Evolutionary conservation across 1,140 invertebrate species (phyloP), one percentile per base, ranked within the genome.

Genomic region (Drosophila bipectinata): DNA sequence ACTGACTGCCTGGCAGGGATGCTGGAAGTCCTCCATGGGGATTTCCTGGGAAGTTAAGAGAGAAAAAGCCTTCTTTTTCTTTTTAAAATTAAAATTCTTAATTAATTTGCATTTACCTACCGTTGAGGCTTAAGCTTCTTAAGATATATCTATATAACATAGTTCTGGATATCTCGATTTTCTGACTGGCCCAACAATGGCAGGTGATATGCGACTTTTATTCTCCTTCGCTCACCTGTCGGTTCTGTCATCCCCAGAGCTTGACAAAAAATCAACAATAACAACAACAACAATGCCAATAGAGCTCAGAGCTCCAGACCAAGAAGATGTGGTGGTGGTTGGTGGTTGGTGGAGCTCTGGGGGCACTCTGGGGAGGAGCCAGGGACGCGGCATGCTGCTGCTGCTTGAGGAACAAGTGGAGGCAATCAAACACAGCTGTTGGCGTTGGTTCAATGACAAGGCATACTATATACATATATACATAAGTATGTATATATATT

Each of bases 391-490:
- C 32, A n/a, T 21, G 21, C 10, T 41, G 39, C 39, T 21, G 21
- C 10, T 41, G 39, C 39, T 39, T 30, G 57, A 66, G 57, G 57
- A 48, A 37, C 57, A 59, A 51, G 57, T 60, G 57, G 57, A n/a
- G 63, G 63, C 60, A 67, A 67, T 67, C 63, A 64, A 67, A 67
- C 60, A 62, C 63, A 67, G 63, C 63, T 67, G 63, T 67, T 66
- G 61, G 61, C 61, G 41, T 32, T 63, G 47, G 21, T 47, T 57
- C 45, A 37, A 44, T 41, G 62, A 57, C 62, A 56, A 32, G 32
- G 14, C 39, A 44, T 34, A 44, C 32, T 41, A 21, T 18, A 14
- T 4, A n/a, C 30, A 5, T n/a, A 4, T n/a, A 44, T 44, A 15
- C 15, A 15, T 15, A 15, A 15, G 15, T 15, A 44, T 15, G 18